Evolutionary conservation across 2,113 vertebrate genomes (phyloP), one percentile per base, ranked within the genome.

Genomic region (Coryphaenoides rupestris): DNA sequence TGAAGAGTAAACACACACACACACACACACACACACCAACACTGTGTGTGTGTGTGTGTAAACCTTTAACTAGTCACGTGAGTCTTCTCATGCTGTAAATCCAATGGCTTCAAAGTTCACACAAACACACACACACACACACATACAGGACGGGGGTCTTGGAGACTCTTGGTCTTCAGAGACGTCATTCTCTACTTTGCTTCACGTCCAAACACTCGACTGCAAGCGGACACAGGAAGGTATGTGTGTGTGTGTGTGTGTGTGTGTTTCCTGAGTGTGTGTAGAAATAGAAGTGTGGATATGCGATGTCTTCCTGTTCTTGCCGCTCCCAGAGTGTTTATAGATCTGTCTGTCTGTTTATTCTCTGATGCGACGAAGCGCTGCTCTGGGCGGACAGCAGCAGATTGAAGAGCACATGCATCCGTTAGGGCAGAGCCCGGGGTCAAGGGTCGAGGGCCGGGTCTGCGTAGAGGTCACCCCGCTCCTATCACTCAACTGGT

Each of bases 61-160:
- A 66, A 62, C 72, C 68, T 69, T 78, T 69, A 66, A 59, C 47
- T 69, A 58, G 73, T 79, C 82, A 84, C 72, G 74, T 79, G 72
- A 79, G 67, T 21, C 60, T 56, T 21, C 49, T 76, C 75, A 69
- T 58, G 70, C 78, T 63, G 16, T 77, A 73, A 79, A 81, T 63
- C 69, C 60, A 65, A 67, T 61, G 65, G 69, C 10, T 75, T 79
- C 80, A 81, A 80, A 83, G 83, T 65, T 75, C 80, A 66, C 28
- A 52, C 58, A 22, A n/a, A 64, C 63, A 63, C 49, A 19, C 22
- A 26, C 54, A 22, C 54, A 55, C 21, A 23, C 19, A 55, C 54
- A 55, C 54, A 21, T 19, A 13, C 3, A 13, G 14, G 47, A 4
- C 3, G 47, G 47, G 2, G 47, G 2, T 49, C 47, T 14, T 16